Evolutionary conservation across 2,888 invertebrate species (phyloP).

Genomic region (Synergus laeviventris): DNA sequence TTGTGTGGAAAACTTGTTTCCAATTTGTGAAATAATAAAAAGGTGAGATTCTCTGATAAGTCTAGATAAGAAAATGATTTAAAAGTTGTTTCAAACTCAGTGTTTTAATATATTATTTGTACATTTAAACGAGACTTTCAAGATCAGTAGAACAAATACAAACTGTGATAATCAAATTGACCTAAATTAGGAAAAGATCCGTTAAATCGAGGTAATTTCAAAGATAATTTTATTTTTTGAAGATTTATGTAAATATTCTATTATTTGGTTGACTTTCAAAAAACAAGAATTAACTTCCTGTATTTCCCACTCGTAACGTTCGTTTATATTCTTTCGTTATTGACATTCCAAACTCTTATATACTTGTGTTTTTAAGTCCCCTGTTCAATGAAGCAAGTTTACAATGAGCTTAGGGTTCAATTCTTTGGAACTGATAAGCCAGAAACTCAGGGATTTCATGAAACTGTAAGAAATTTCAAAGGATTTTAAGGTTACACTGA

Average conservation of each 20-base stretch:
- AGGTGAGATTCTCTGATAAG: not conserved
- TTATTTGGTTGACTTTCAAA: not conserved
- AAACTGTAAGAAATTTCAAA: too few relatives aligned
- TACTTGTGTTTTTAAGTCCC: not conserved
- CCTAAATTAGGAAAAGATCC: not conserved
- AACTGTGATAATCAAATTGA: not conserved
- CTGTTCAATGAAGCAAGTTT: not conserved
- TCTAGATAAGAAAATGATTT: too few relatives aligned
- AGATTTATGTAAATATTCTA: not conserved
- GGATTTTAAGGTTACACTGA: too few relatives aligned
- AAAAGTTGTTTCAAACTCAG: too few relatives aligned
- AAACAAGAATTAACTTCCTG: not conserved
- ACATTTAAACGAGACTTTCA: not conserved
- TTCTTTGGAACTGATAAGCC: not conserved
- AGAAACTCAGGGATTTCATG: not conserved
- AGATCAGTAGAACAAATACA: too few relatives aligned
- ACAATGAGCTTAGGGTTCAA: not conserved
- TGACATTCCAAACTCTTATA: not conserved
- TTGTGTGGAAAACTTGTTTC: not conserved
- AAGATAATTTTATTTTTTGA: not conserved
- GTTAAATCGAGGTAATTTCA: not conserved
- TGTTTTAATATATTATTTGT: not conserved
- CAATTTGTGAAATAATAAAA: slow-evolving; percentile 17
- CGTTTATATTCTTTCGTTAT: not conserved
- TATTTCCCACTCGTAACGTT: not conserved